Evolutionary conservation across 2,113 vertebrate species (phyloP), one percentile per base, ranked within the genome.

Genomic region (Aegithalos caudatus): DNA sequence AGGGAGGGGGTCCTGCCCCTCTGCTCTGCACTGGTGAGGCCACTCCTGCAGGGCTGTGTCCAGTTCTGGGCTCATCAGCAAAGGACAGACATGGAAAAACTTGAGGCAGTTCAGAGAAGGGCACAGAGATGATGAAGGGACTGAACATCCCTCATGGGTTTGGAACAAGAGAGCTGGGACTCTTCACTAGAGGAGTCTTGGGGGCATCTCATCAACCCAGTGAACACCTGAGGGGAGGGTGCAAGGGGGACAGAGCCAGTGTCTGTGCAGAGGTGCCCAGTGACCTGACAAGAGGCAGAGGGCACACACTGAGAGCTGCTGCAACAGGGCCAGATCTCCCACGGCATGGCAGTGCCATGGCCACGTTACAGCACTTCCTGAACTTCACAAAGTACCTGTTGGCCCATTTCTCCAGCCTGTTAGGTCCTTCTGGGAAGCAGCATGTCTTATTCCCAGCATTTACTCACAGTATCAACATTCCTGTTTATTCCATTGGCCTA

Each of bases 381-480:
- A 27, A 27, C 40, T 57, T 27, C 6, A 5, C 9, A 4, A 22
- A 33, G 11, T 22, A 38, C n/a, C 64, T 56, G 13, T 13, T 38
- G 27, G 27, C 27, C n/a, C 28, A 33, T 33, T 57, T 33, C 42
- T 47, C 21, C n/a, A 37, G 50, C 40, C 22, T 57, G 13, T 13
- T 57, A 47, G 17, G 17, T 56, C 21, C n/a, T 56, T 31, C 51
- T 81, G 78, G n/a, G 14, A 5, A 38, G 42, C 51, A 81, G 51
- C 28, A 5, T 13, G 22, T 38, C 11, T 17, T 48, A n/a, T 48
- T n/a, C 24, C 60, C 50, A 85, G 31, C 23, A 29, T 8, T 15
- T 4, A 10, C 25, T 33, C 48, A 33, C 3, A 58, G 14, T 33
- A 25, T 11, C 0, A 0, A 14, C 19, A 24, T n/a, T 62, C 18